Evolutionary conservation across 2,113 vertebrate species (phyloP).

Genomic region (Dasyornis broadbenti): DNA sequence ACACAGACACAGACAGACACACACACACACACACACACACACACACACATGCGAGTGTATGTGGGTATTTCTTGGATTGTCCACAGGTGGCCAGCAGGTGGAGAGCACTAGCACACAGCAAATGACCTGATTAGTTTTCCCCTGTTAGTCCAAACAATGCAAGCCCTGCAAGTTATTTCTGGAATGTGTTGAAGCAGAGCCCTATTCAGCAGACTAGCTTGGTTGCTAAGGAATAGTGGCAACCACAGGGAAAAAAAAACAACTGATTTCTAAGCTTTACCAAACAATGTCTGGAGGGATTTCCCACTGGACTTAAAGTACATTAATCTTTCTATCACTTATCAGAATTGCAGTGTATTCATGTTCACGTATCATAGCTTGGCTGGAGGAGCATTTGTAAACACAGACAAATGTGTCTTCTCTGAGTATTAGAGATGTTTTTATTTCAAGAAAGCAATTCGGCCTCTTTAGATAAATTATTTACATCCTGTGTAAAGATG

Average conservation of each 20-base stretch:
- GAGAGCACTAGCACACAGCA: neutral
- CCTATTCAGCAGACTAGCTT: neutral
- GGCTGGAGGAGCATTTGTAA: constrained; percentile 1
- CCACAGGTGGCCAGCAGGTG: neutral
- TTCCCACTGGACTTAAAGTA: constrained; percentile 16
- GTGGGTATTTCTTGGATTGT: neutral
- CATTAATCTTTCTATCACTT: constrained; percentile 19
- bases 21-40: too few relatives aligned
- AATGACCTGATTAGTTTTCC: neutral
- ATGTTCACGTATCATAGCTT: neutral
- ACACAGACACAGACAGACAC: too few relatives aligned
- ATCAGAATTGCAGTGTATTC: neutral
- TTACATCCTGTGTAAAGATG: neutral
- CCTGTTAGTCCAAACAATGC: neutral
- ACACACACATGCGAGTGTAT: rapidly evolving
- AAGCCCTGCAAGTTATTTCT: constrained; percentile 31
- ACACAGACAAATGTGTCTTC: neutral
- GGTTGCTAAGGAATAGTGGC: constrained; percentile 49
- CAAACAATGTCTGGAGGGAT: constrained; percentile 26
- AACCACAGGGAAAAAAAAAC: neutral
- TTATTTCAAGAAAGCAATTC: neutral
- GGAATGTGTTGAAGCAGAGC: constrained; percentile 27
- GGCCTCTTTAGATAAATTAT: neutral
- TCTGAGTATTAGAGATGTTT: neutral
- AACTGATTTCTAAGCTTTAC: constrained; percentile 39